Evolutionary conservation across 2,797 vertebrate genomes (phyloP).

Genomic region (Helicolenus hilgendorfi): DNA sequence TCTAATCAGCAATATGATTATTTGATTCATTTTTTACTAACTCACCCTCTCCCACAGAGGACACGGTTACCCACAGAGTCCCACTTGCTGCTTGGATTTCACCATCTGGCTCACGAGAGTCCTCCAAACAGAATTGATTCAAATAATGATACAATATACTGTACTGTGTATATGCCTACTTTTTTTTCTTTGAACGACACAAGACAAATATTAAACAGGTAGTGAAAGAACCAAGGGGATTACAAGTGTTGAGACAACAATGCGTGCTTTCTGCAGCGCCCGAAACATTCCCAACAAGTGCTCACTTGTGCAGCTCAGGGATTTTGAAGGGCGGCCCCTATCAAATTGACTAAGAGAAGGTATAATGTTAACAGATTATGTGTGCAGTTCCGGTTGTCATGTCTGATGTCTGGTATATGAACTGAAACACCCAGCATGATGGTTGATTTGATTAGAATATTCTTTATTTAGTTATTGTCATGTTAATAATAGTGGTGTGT

Average conservation of each 20-base stretch:
- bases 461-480: not conserved
- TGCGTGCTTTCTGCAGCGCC: slow-evolving; percentile 44
- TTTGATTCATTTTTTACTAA: not conserved
- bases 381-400: not conserved
- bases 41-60: not conserved
- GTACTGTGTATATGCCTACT: not conserved
- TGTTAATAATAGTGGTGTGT: not conserved
- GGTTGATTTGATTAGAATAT: not conserved
- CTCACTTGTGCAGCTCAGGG: slow-evolving; percentile 60
- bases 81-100: not conserved
- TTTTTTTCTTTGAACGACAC: not conserved
- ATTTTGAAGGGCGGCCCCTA: slow-evolving; percentile 52
- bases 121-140: not conserved
- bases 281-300: slow-evolving; percentile 80
- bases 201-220: not conserved
- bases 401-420: not conserved
- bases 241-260: slow-evolving; percentile 48
- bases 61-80: not conserved
- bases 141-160: not conserved
- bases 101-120: not conserved
- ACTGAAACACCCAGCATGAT: not conserved
- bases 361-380: slow-evolving; percentile 41
- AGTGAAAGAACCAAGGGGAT: slow-evolving; percentile 14
- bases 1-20: not conserved
- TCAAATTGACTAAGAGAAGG: slow-evolving; percentile 50